Evolutionary conservation across 2,113 vertebrate genomes (phyloP), one percentile per base, ranked within the genome.

Genomic region (Thermophis baileyi): DNA sequence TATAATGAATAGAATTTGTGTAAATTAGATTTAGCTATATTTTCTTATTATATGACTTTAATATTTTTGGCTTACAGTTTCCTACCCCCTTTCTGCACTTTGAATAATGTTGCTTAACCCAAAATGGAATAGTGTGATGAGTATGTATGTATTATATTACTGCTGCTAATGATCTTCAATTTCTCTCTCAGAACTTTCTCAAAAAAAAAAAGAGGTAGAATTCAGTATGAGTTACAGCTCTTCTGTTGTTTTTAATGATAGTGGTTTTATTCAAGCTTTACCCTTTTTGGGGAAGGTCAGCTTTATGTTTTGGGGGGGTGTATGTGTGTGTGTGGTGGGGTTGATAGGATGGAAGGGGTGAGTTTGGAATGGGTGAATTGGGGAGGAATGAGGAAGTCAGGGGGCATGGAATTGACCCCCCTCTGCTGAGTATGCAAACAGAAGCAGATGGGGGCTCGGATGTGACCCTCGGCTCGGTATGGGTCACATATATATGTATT

Each of bases 231-330:
- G n/a, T 4, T 63, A 95, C 96, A 96, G 81, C 55, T 46, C 14
- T 25, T 90, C 50, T 46, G 0, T 16, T 89, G 11, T 94, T 50
- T 53, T 47, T 69, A 74, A 85, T 0, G n/a, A 47, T 81, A 57
- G 88, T 0, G 44, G 87, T 90, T 96, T 91, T 91, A 94, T 35
- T 92, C 63, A 94, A 95, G 57, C 55, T 92, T 85, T 60, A 91
- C 92, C 91, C 69, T 95, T 95, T 95, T 60, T 30, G 91, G 74
- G 10, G 95, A 98, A 97, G 97, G 98, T 97, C 97, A 97, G 95
- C 5, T 69, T 69, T 20, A 95, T 95, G 96, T 96, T n/a, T n/a
- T n/a, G n/a, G n/a, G n/a, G n/a, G n/a, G n/a, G 63, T n/a, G 27
- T 91, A 30, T 25, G 53, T 20, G 95, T 95, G 96, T 96, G 27